Base-by-base conservation (phyloP, 2,888 invertebrate genomes). In the Chrysolina americana region DNA sequence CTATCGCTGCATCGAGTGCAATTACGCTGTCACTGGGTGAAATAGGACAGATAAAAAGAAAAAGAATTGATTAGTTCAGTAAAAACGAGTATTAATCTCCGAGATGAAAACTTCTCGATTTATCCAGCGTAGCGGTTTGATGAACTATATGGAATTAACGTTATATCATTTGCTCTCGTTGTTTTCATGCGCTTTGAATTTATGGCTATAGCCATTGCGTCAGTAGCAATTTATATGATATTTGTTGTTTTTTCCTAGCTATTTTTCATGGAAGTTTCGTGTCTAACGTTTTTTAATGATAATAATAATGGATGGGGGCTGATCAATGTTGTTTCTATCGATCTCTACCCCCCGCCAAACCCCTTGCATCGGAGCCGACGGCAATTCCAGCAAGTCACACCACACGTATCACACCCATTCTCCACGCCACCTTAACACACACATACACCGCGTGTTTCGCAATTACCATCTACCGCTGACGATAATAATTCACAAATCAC, bases 401-500 rank as follows among this genome's bases (percentile, higher is more conserved):
- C 2, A 19, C 53, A 53, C 11, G 13, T 3, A 53, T 53, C 23
- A 53, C 11, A 19, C 53, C 21, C 19, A 53, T 53, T 53, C 19
- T 23, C 13, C 17, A 53, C 53, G 53, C 53, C 53, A 53, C 13
- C 53, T 53, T 6, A 53, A 13, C 23, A 21, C 11, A 53, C 19
- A 36, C 36, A 36, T 36, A 59, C n/a, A 59, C 36, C 10, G 59
- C 59, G 59, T 36, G 28, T 59, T 59, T 36, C 23, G 65, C 69
- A 73, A 73, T 73, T 56, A 73, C 41, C 68, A 17, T 17, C 36
- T 15, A 28, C 59, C 36, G 6, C 9, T n/a, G 59, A 28, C n/a
- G 59, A 36, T 11, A 59, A 59, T 59, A 59, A 73, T 65, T 73
- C 73, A 62, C 73, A 69, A 65, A 56, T 68, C 73, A 73, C 44